A percentile compares a stretch with the other conserved stretches of the same genome.
Evolutionary conservation across 2,797 vertebrate genomes (phyloP).

Genomic region (Oophaga sylvatica): DNA sequence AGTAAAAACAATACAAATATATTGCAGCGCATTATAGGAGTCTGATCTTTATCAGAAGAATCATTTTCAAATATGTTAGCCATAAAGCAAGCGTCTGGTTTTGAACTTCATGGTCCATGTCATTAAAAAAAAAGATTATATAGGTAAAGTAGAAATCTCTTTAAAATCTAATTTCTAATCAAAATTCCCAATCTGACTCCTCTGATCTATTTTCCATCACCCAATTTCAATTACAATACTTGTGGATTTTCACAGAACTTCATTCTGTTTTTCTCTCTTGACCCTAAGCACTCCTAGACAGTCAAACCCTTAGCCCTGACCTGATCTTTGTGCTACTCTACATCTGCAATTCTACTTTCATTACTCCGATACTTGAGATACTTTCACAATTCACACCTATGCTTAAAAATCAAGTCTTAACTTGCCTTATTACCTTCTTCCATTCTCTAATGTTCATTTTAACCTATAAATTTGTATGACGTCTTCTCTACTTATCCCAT

Average conservation of each 20-base stretch:
- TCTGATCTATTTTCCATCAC: background rate
- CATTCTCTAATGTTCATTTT: conserved; percentile 3
- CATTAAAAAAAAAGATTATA: background rate
- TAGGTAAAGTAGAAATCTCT: background rate
- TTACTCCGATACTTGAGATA: conserved; percentile 20
- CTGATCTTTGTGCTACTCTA: conserved; percentile 10
- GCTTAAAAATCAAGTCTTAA: conserved; percentile 21
- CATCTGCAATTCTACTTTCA: conserved; percentile 26
- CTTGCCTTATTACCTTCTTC: background rate
- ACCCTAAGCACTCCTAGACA: background rate
- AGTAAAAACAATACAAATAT: background rate
- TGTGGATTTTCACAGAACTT: background rate
- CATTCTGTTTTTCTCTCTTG: conserved; percentile 4
- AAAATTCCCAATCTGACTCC: too few relatives aligned
- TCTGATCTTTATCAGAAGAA: too few relatives aligned
- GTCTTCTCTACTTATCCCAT: background rate
- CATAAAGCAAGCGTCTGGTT: too few relatives aligned
- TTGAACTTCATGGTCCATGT: too few relatives aligned
- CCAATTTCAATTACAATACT: background rate
- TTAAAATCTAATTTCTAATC: background rate
- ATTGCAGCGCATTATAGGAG: background rate
- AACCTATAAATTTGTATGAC: conserved; percentile 14
- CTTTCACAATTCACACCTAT: conserved; percentile 6
- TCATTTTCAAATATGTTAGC: too few relatives aligned
- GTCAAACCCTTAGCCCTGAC: conserved; percentile 9